Evolutionary conservation across 2,888 invertebrate genomes (phyloP).

Genomic region (Hyles lineata): DNA sequence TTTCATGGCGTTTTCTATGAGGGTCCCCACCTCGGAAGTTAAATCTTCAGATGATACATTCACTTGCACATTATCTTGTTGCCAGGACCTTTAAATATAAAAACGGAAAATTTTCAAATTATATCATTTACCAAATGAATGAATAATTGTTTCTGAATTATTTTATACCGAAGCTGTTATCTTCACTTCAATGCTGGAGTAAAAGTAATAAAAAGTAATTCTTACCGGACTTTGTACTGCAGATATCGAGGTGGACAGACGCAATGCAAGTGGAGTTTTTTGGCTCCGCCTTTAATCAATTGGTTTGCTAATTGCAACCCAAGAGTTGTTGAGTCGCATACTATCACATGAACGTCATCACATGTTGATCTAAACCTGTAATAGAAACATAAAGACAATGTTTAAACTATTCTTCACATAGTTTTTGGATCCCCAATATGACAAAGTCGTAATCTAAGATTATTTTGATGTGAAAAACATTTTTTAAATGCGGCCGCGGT

Average conservation of each 20-base stretch:
- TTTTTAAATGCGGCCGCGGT: slow-evolving; percentile 54
- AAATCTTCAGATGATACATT: slow-evolving; percentile 35
- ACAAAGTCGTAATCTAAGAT: no score
- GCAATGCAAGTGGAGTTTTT: no score
- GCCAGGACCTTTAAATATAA: slow-evolving; percentile 44
- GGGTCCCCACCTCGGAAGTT: slow-evolving; percentile 31
- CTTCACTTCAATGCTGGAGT: slow-evolving; percentile 37
- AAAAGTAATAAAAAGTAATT: slow-evolving; percentile 46
- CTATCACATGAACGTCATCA: slow-evolving; percentile 41
- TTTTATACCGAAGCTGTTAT: slow-evolving; percentile 48
- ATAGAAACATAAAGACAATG: background rate
- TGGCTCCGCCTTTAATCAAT: slow-evolving; percentile 56
- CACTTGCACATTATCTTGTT: slow-evolving; percentile 42
- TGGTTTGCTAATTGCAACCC: slow-evolving; percentile 53
- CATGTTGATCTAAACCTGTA: slow-evolving; percentile 44
- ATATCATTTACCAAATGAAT: no score
- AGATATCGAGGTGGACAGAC: no score
- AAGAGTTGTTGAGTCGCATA: slow-evolving; percentile 50
- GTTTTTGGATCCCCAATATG: background rate
- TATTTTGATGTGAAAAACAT: no score
- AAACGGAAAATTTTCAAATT: background rate
- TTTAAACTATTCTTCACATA: background rate
- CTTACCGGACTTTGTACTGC: slow-evolving; percentile 36
- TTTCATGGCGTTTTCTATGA: slow-evolving; percentile 41
- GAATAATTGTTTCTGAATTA: slow-evolving; percentile 15